A percentile compares a stretch with the other conserved stretches of the same genome.
Conservation (phyloP, 92 coral and sea anemone species). For the Porites rus region DNA sequence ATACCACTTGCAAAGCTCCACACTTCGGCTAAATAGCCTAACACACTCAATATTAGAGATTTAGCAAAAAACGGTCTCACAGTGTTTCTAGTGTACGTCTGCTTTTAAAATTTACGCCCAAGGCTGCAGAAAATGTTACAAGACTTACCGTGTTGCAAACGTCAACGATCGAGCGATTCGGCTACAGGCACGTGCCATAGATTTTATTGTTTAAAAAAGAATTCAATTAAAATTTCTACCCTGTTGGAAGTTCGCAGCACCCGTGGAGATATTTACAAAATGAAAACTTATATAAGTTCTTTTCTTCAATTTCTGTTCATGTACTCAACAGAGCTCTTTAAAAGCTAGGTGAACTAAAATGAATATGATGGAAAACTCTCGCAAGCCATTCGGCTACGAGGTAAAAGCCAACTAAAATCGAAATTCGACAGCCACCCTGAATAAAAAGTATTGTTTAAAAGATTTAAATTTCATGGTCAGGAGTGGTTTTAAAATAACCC, state of each 20-base stretch:
- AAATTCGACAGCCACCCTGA: neutral
- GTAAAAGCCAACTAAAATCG: neutral
- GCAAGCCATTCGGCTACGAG: neutral
- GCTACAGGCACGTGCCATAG: constrained; percentile 79
- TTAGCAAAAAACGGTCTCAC: neutral
- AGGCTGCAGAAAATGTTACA: neutral
- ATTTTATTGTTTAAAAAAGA: constrained; percentile 78
- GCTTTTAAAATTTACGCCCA: neutral
- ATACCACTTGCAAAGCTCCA: constrained; percentile 67
- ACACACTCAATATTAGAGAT: neutral
- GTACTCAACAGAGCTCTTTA: neutral
- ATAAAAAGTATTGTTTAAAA: neutral
- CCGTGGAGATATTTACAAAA: constrained; percentile 27
- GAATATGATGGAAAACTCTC: neutral
- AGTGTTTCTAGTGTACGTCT: neutral
- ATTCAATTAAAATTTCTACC: constrained; percentile 68
- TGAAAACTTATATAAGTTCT: neutral
- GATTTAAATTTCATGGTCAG: constrained; percentile 1
- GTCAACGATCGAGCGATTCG: neutral
- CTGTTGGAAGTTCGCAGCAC: constrained; percentile 56
- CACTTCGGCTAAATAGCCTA: constrained; percentile 37
- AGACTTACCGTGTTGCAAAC: no score
- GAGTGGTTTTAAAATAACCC: neutral
- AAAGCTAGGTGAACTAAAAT: neutral
- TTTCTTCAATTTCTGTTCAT: neutral